Base-by-base conservation (phyloP, 2,113 vertebrate genomes). In the Odontesthes bonariensis region DNA sequence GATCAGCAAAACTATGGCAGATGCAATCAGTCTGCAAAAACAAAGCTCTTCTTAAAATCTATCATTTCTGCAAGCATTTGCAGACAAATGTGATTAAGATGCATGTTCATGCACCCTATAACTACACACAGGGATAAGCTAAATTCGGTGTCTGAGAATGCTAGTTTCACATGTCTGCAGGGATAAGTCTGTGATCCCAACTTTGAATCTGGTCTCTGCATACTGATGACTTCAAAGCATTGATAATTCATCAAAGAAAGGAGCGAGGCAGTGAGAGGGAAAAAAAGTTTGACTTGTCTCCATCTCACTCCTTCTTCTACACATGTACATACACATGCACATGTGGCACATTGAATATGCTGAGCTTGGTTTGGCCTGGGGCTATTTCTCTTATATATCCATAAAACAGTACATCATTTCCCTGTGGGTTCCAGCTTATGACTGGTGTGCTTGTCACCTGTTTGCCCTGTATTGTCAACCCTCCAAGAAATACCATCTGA, bases 171-270 rank as follows among this genome's bases (percentile, higher is more conserved):
- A 58, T 66, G 74, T 93, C 88, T 86, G 76, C 60, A 85, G 77
- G 80, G 82, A 86, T 70, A 77, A 77, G 44, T 84, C 87, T 79
- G 69, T 82, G 86, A 86, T 86, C 73, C 66, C 78, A 89, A 86
- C 82, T 90, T 88, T 89, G 86, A 86, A 90, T 89, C 80, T 86
- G 80, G 75, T 81, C 89, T 79, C 77, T 86, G 91, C 85, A 88
- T 91, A 86, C 88, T 88, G 84, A 92, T 92, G 69, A 89, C 73
- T 85, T 90, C 81, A 84, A 88, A 91, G 85, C 89, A 91, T 92
- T 88, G 88, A 91, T 92, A 91, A 91, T 83, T 81, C 78, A 91
- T 91, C 88, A 90, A 90, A 84, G 76, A 85, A 85, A 27, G 56
- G 44, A 35, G 62, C 53, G 65, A 77, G 55, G 73, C 75, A 56